phyloP scores from a whole-genome alignment of 2,888 invertebrate genomes.

The Aporophyla lueneburgensis region DNA sequence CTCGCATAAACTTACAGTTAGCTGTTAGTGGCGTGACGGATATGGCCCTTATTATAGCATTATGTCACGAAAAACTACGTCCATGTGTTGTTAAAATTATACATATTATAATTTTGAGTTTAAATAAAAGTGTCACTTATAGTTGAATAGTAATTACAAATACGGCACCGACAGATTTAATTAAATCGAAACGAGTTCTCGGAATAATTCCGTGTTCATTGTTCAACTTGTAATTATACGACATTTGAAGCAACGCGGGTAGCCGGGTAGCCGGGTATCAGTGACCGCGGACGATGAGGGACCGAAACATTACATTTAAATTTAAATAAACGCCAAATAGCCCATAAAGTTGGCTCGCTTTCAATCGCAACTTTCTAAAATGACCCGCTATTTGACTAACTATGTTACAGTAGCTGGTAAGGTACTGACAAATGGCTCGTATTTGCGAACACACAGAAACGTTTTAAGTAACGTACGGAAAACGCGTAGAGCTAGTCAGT shows the following conservation, averaged over 20 bases:
- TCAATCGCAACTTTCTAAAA: conserved; percentile 37
- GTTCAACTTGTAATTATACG: conserved; percentile 38
- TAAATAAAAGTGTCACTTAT: conserved; percentile 9
- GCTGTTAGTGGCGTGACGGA: no score
- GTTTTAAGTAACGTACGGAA: conserved; percentile 5
- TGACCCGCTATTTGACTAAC: conserved; percentile 19
- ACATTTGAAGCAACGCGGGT: conserved; percentile 17
- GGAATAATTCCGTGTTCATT: conserved; percentile 39
- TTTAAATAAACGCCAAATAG: conserved; percentile 49
- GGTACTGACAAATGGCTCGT: conserved; percentile 18
- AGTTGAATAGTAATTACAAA: conserved; percentile 19
- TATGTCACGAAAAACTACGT: background rate
- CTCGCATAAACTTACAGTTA: background rate
- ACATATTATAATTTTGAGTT: background rate
- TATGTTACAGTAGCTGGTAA: background rate
- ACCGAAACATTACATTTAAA: conserved; percentile 44
- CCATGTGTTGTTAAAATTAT: background rate
- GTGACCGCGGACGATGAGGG: conserved; percentile 4
- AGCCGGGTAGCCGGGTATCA: background rate
- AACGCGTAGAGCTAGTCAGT: background rate
- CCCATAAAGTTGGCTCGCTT: conserved; percentile 27
- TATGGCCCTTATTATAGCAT: background rate
- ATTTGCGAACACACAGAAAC: conserved; percentile 45
- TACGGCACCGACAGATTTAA: conserved; percentile 29
- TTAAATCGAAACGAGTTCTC: conserved; percentile 43